These are phyloP conservation scores for Stigmatopora nigra DNA, from an alignment of 2,113 vertebrate species.

Conservation along the genomic window DNA sequence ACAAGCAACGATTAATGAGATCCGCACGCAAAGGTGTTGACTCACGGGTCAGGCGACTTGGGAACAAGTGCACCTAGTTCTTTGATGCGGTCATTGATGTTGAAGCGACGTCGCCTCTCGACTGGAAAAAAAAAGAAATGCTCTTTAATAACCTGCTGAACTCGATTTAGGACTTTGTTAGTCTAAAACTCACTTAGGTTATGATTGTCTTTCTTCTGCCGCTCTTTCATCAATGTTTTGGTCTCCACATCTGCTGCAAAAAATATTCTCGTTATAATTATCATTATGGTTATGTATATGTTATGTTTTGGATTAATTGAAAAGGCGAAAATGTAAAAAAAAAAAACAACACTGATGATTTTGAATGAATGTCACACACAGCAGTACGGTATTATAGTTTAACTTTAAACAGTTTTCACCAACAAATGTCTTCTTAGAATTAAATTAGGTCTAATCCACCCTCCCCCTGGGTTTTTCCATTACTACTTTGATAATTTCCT, in stretches of 20 bases:
- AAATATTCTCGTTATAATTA: background rate
- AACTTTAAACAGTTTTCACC: background rate
- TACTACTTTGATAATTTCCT: background rate
- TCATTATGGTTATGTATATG: background rate
- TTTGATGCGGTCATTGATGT: slow-evolving; percentile 92
- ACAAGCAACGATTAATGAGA: background rate
- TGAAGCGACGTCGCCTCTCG: slow-evolving; percentile 85
- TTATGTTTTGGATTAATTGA: background rate
- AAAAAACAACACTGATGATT: no score
- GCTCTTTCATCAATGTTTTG: slow-evolving; percentile 75
- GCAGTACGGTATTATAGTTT: no score
- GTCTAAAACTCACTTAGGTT: slow-evolving; percentile 79
- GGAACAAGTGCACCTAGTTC: slow-evolving; percentile 84
- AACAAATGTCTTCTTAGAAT: background rate
- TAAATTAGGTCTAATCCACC: no score
- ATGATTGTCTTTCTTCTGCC: slow-evolving; percentile 93
- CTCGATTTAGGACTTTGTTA: background rate
- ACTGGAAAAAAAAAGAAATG: slow-evolving; percentile 55
- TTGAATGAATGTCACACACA: no score
- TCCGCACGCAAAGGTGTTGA: slow-evolving; percentile 14
- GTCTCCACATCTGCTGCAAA: slow-evolving; percentile 54
- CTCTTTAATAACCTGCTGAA: background rate
- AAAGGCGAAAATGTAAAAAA: no score
- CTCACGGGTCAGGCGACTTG: slow-evolving; percentile 86
- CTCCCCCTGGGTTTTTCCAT: background rate